Conservation (phyloP, 2,113 vertebrate species). For the Calyptommatus sinebrachiatus region DNA sequence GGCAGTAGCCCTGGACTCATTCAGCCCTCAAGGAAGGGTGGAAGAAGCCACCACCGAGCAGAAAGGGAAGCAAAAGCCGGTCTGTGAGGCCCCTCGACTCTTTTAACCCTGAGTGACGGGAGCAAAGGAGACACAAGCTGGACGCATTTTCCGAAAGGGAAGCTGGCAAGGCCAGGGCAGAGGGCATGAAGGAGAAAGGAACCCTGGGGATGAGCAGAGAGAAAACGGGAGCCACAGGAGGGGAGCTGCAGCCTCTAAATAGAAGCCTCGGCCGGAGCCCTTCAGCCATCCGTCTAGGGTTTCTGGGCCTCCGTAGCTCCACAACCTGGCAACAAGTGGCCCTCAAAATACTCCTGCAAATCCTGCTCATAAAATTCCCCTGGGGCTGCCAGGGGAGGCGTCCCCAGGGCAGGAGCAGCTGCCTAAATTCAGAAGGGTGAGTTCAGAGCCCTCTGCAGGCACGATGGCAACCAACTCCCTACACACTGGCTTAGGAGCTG, state of each 20-base stretch:
- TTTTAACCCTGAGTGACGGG: too few relatives aligned
- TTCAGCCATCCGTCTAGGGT: conserved; percentile 35
- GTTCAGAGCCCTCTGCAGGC: conserved; percentile 66
- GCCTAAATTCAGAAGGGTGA: conserved; percentile 73
- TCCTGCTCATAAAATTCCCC: conserved; percentile 70
- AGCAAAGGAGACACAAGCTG: too few relatives aligned
- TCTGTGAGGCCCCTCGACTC: too few relatives aligned
- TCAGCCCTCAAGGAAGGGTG: neutral
- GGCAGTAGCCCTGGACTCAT: neutral
- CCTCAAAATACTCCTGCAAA: conserved; percentile 73
- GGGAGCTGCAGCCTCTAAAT: conserved; percentile 39
- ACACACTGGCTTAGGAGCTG: too few relatives aligned
- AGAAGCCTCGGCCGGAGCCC: conserved; percentile 55
- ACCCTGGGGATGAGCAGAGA: neutral
- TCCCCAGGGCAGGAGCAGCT: conserved; percentile 60
- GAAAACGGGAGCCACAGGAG: too few relatives aligned
- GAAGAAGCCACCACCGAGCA: neutral
- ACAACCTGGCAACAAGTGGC: conserved; percentile 60
- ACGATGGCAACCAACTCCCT: too few relatives aligned
- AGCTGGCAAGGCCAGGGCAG: neutral
- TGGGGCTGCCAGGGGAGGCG: conserved; percentile 74
- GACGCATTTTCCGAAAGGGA: too few relatives aligned
- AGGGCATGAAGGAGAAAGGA: neutral
- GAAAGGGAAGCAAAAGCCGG: neutral
- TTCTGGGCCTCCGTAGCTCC: conserved; percentile 62